Evolutionary conservation across 2,113 vertebrate genomes (phyloP).

Genomic region (Anolis carolinensis): DNA sequence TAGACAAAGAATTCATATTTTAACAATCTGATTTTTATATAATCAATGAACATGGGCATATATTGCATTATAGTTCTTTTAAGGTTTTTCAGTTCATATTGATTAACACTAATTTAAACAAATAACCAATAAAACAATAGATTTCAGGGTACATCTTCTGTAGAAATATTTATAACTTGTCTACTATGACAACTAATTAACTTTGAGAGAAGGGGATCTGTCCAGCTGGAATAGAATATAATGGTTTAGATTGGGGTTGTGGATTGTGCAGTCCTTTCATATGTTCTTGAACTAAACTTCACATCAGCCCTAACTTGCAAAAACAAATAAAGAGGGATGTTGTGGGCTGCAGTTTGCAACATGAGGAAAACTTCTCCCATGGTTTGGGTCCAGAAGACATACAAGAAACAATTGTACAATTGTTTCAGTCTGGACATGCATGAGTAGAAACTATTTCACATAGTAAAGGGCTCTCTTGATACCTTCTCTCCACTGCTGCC

Average conservation of each 20-base stretch:
- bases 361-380: too few relatives aligned
- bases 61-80: neutral
- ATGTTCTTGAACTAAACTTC: too few relatives aligned
- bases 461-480: neutral
- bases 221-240: neutral
- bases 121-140: neutral
- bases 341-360: neutral
- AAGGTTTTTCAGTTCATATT: neutral
- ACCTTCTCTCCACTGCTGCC: neutral
- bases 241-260: too few relatives aligned
- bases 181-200: neutral
- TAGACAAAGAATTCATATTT: neutral
- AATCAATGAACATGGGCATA: neutral
- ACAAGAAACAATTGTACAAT: neutral
- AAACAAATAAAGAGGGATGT: neutral
- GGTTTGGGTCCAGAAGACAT: neutral
- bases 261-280: too few relatives aligned
- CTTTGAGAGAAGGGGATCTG: neutral
- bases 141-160: slow-evolving; percentile 1
- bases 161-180: neutral
- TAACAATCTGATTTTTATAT: neutral
- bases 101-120: neutral
- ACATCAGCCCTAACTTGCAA: neutral
- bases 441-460: too few relatives aligned
- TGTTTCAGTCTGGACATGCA: neutral